phyloP scores from a whole-genome alignment of 2,797 vertebrate species.

The Spinus pinus region DNA sequence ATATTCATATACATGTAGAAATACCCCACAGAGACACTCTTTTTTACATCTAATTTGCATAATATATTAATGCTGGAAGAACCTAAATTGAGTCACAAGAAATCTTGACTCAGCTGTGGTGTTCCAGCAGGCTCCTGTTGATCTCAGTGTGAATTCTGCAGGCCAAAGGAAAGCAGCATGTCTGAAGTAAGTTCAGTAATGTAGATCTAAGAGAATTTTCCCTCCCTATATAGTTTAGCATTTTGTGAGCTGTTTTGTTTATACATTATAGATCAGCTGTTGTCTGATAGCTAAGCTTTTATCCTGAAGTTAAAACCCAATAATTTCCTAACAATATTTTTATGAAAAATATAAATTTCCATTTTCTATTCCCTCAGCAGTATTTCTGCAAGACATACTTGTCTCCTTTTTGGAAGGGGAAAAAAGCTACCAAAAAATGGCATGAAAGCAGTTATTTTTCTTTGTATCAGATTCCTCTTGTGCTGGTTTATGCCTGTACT shows the following conservation, averaged over 20 bases:
- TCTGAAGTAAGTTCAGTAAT: conserved; percentile 8
- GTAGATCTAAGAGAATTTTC: conserved; percentile 17
- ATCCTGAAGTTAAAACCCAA: not conserved
- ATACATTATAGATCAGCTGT: conserved; percentile 26
- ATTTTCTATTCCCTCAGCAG: not conserved
- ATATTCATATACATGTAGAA: not conserved
- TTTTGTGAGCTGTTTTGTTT: not conserved
- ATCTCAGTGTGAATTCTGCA: not conserved
- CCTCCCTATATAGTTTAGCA: not conserved
- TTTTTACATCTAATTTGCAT: not conserved
- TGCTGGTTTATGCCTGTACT: not conserved
- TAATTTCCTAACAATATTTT: not conserved
- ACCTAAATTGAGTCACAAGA: not conserved
- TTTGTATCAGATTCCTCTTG: not conserved
- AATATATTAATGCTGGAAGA: not conserved
- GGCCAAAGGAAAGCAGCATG: not conserved
- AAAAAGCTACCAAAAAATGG: not conserved
- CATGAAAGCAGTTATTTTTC: not conserved
- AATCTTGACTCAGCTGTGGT: not conserved
- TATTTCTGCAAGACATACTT: not conserved
- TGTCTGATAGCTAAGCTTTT: conserved; percentile 17
- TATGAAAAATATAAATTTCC: not conserved
- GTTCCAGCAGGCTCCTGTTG: not conserved
- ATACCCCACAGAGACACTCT: not conserved
- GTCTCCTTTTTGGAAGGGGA: not conserved